Evolutionary conservation across 35 echinoderm and acorn worm species (phyloP), one percentile per base, ranked within the genome.

Genomic region (Eucidaris tribuloides): DNA sequence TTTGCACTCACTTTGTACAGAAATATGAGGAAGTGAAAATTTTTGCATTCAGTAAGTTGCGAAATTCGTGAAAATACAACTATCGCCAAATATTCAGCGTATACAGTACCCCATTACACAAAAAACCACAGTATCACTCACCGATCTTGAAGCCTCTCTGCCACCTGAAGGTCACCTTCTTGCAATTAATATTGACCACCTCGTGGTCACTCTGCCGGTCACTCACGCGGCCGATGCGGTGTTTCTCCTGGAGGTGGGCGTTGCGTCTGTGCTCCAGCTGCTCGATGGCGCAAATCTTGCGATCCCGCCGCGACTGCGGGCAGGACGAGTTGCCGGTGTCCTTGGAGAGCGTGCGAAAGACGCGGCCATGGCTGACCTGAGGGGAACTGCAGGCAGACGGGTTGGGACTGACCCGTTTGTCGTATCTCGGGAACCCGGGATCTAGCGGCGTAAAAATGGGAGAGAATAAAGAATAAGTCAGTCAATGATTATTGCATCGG

Each of bases 141-240:
- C 96, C 96, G 23, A 99, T 99, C 79, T 99, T 99, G 71, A 93
- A 93, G 25, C 96, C 96, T 57, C 96, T 85, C 65, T 99, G 96
- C 96, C 96, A 99, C n/a, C 91, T 86, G 83, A 99, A 99, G 1
- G 91, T 93, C 6, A 99, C 96, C 79, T 99, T 99, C 66, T 93
- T 93, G 46, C 96, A 99, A 74, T 87, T 99, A 45, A 96, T 91
- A 65, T 84, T 93, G 39, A 99, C 85, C n/a, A 86, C 57, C 45
- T 92, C 86, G n/a, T 83, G 70, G 56, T 81, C 45, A 5, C 64
- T 84, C 7, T 81, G 89, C 24, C 90, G 65, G 27, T 93, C 91
- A 55, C 86, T 89, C 36, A 99, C 87, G 24, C 62, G 33, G 18
- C 96, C 96, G 27, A 99, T 99, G 63, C 76, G 56, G 22, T 74